Evolutionary conservation across 2,113 vertebrate genomes (phyloP).

Genomic region (Menura novaehollandiae): DNA sequence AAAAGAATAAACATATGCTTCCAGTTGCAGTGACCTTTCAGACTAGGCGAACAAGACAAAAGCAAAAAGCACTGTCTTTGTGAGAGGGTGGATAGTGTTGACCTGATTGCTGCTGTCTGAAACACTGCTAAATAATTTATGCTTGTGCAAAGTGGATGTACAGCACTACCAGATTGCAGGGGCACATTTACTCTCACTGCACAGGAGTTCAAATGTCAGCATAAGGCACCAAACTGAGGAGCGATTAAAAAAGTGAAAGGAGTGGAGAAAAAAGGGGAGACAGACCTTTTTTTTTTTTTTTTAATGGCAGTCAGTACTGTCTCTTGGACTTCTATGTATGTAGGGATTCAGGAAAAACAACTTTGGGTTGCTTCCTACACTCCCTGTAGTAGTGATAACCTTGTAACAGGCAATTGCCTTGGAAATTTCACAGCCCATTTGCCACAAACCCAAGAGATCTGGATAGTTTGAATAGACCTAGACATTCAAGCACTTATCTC

Average conservation of each 20-base stretch:
- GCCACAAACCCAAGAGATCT: neutral
- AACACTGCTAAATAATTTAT: constrained; percentile 7
- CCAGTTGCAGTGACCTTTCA: neutral
- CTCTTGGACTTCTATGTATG: neutral
- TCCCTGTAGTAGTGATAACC: neutral
- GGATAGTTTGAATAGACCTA: neutral
- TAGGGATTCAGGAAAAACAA: neutral
- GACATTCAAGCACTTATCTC: neutral
- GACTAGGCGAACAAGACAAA: neutral
- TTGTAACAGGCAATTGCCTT: neutral
- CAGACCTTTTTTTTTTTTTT: neutral
- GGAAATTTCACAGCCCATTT: neutral
- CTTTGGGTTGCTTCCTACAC: neutral
- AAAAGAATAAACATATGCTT: neutral
- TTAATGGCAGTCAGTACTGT: neutral
- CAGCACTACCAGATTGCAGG: neutral
- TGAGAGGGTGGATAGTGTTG: neutral
- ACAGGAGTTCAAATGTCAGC: neutral
- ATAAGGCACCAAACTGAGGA: neutral
- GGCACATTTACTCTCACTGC: neutral
- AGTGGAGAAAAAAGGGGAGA: neutral
- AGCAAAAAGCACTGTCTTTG: neutral
- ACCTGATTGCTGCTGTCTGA: neutral
- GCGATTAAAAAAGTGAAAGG: neutral
- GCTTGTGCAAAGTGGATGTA: neutral